Conservation (phyloP, 2,888 invertebrate genomes). For the Belgica antarctica region DNA sequence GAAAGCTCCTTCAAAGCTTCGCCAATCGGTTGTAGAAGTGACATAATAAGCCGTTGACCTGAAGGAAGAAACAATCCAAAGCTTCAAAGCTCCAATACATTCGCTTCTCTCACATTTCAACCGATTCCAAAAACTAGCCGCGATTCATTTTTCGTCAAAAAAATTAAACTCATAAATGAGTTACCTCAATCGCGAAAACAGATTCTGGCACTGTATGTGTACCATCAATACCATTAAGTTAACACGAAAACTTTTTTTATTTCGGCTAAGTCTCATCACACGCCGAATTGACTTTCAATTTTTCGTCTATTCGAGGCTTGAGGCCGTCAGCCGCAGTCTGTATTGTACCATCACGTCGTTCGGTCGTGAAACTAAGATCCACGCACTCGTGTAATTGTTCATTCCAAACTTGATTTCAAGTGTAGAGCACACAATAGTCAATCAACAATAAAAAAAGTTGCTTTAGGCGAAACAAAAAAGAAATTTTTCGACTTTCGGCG, state of each 20-base stretch:
- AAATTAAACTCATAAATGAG: neutral
- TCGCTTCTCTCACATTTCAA: no score
- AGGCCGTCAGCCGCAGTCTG: conserved; percentile 16
- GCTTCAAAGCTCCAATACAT: no score
- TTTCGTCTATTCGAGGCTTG: conserved; percentile 19
- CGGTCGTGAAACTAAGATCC: neutral
- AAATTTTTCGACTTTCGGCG: conserved; percentile 8
- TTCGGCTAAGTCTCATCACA: neutral
- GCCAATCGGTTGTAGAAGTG: neutral
- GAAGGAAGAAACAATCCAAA: neutral
- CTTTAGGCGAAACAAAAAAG: conserved; percentile 8
- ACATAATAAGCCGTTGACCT: neutral
- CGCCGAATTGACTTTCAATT: conserved; percentile 5
- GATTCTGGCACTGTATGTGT: conserved; percentile 4
- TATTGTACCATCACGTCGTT: conserved; percentile 21
- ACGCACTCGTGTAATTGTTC: neutral
- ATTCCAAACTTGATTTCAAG: neutral
- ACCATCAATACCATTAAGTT: conserved; percentile 13
- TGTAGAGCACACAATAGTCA: conserved; percentile 23
- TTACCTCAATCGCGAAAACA: neutral
- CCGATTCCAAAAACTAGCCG: neutral
- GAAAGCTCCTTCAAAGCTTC: conserved; percentile 10
- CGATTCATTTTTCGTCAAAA: conserved; percentile 5
- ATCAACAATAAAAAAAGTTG: neutral
- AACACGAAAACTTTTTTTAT: no score